Percentiles rank a stretch among this genome's conserved stretches.
phyloP scores from a whole-genome alignment of 2,888 invertebrate species.

The Callimorpha dominula region DNA sequence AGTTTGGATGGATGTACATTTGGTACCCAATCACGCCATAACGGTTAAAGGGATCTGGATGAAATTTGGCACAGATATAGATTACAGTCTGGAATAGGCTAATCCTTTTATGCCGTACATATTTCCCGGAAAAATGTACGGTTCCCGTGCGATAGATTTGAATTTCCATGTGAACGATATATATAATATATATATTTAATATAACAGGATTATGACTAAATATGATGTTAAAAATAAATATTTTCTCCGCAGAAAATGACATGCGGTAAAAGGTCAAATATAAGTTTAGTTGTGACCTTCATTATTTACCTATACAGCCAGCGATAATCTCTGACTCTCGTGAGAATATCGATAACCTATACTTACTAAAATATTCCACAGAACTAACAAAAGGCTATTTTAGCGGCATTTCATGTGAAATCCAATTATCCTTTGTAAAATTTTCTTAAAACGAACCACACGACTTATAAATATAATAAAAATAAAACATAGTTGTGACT shows the following conservation, averaged over 20 bases:
- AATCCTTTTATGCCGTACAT: no score
- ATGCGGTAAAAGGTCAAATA: background rate
- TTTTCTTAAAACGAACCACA: background rate
- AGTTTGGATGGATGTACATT: no score
- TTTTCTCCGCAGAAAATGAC: background rate
- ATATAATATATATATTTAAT: no score
- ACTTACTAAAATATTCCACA: background rate
- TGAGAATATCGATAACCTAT: constrained; percentile 1
- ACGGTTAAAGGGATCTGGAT: no score
- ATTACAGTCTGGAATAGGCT: no score
- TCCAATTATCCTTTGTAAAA: background rate
- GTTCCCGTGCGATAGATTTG: no score
- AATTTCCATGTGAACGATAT: no score
- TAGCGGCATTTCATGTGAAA: background rate
- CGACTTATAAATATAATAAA: background rate
- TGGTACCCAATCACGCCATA: no score
- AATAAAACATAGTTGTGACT: background rate
- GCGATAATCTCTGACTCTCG: background rate
- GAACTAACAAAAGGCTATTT: background rate
- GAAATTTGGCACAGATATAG: no score
- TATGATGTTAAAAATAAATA: no score
- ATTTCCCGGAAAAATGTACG: no score
- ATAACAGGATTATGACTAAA: no score
- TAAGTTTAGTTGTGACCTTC: background rate
- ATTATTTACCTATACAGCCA: background rate